A percentile compares a stretch with the other conserved stretches of the same genome.
These are phyloP conservation scores for Chloropsis hardwickii DNA, from an alignment of 2,113 vertebrate genomes.

Conservation along the genomic window DNA sequence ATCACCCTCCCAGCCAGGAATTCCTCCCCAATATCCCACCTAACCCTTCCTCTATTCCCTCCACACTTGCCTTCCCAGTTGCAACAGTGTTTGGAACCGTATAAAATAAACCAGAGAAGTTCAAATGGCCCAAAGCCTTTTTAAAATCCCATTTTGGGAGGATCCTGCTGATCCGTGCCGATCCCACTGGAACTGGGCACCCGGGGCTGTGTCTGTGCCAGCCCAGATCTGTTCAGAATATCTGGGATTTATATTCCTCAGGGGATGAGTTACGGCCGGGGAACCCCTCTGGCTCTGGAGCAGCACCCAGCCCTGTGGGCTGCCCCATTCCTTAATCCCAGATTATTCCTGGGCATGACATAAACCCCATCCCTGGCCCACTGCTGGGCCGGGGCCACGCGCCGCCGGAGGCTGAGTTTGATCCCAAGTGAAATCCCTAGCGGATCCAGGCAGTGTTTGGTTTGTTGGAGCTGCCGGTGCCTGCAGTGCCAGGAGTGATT, in stretches of 20 bases:
- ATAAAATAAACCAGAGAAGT: background rate
- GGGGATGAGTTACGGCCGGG: background rate
- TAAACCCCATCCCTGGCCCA: background rate
- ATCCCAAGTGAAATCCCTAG: background rate
- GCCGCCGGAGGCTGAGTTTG: background rate
- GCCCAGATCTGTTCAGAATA: background rate
- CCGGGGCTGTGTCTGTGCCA: background rate
- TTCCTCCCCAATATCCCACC: background rate
- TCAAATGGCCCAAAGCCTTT: background rate
- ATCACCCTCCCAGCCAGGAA: background rate
- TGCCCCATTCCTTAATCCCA: background rate
- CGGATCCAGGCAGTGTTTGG: background rate
- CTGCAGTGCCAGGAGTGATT: conserved; percentile 3
- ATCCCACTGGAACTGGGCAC: background rate
- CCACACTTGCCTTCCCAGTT: background rate
- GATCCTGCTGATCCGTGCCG: background rate
- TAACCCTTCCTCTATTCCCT: background rate
- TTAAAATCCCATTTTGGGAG: background rate
- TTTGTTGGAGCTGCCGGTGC: background rate
- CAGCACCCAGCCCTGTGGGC: background rate
- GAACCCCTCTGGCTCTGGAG: background rate
- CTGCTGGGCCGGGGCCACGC: background rate
- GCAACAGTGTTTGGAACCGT: background rate
- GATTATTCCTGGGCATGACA: background rate
- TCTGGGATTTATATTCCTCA: background rate